Evolutionary conservation across 2,888 invertebrate species (phyloP), one percentile per base, ranked within the genome.

Genomic region (Embidobia sp.): DNA sequence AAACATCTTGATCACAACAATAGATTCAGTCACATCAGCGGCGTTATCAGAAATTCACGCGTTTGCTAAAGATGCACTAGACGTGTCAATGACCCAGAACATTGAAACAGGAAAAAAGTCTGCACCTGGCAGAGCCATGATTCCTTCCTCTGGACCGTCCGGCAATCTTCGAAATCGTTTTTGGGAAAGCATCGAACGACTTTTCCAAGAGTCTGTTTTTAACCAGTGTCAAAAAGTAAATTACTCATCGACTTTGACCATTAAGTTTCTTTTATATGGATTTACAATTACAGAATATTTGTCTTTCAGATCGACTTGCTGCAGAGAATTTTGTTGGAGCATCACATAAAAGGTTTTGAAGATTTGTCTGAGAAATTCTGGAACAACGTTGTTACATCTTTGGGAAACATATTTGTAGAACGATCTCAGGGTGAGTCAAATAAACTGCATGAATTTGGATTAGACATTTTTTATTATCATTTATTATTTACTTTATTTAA

Each of bases 181-280:
- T 3, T 98, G 98, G 97, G 94, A 94, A 74, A 96, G 96, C 82
- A 92, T 98, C 84, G 97, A 98, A 85, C 95, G 94, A 89, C 90
- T 96, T 5, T 95, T 97, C 86, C 95, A 95, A 85, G 93, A 93
- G 69, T 93, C 94, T 67, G 92, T 96, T 33, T 94, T 92, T 81
- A 92, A 92, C 66, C 92, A 93, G 79, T 95, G 95, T 86, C 92
- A 93, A 77, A 95, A 95, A 90, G 93, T 93, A 73, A n/a, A n/a
- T n/a, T n/a, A n/a, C n/a, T n/a, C n/a, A n/a, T n/a, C n/a, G n/a
- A n/a, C n/a, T n/a, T n/a, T n/a, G n/a, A n/a, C n/a, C n/a, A n/a
- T n/a, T n/a, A n/a, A n/a, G n/a, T n/a, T n/a, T n/a, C n/a, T n/a
- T n/a, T n/a, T n/a, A n/a, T n/a, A n/a, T n/a, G n/a, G n/a, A n/a